Base-by-base conservation (phyloP, 2,113 vertebrate genomes). In the Garra rufa region DNA sequence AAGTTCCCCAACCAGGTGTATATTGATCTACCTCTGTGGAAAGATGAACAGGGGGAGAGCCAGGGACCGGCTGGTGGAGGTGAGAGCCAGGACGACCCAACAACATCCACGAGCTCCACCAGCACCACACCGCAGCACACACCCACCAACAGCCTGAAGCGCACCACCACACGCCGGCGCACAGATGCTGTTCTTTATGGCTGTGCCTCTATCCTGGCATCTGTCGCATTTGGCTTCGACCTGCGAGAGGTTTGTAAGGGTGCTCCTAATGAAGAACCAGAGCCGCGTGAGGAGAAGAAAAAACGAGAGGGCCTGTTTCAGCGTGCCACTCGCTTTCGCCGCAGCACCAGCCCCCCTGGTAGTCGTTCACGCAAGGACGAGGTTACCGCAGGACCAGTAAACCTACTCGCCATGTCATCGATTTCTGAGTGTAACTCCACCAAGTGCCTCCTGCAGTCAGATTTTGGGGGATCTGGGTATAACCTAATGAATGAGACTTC, bases 21-120 rank as follows among this genome's bases (percentile, higher is more conserved):
- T 78, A 94, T 96, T 38, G 95, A 97, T 92, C 96, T 96, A 95
- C 96, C 97, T 96, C 96, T 95, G 89, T 96, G 96, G 93, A 96
- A 95, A 89, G 97, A 97, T 30, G 95, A 96, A 90, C 96, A 93
- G 90, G 92, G 93, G 75, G 95, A 97, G 30, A 89, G 44, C 24
- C 34, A 83, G 9, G 88, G 91, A 3, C 50, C 34, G 6, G 86
- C 85, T 13, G 26, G 88, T 0, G 86, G 89, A 3, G 77, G 87
- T 0, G 96, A 97, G 85, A 93, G 91, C 86, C 86, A 90, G 43
- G 96, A 97, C 48, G 96, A 97, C 65, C 90, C 91, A 83, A 91
- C 91, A 71, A 93, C 94, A 0, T 95, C 96, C 41, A 93, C 91
- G 57, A 96, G 95, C 74, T 96, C 96, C 73, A 89, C 95, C 59